These are phyloP conservation scores for Lordiphosa clarofinis DNA, from an alignment of 1,140 invertebrate species.

Conservation along the genomic window DNA sequence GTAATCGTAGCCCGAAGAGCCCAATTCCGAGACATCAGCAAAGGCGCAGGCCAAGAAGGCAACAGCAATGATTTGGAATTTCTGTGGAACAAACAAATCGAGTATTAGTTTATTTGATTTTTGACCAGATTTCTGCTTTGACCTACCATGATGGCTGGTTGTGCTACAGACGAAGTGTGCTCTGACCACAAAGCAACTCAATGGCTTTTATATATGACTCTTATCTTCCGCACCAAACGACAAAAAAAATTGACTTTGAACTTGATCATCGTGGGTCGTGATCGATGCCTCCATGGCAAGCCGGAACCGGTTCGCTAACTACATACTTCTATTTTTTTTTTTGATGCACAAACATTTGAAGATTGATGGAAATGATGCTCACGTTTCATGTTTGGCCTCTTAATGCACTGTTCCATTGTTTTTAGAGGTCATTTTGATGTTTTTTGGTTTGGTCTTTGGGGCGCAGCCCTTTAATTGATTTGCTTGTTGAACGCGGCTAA, in stretches of 20 bases:
- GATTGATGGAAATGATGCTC: constrained; percentile 49
- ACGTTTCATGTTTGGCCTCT: constrained; percentile 45
- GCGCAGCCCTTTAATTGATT: constrained; percentile 73
- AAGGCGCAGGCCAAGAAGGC: constrained; percentile 66
- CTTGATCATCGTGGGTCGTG: constrained; percentile 45
- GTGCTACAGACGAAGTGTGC: constrained; percentile 50
- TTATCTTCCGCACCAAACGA: constrained; percentile 38
- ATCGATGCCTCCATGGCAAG: constrained; percentile 26
- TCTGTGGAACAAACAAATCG: constrained; percentile 26
- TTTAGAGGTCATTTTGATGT: constrained; percentile 51
- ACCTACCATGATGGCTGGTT: constrained; percentile 45
- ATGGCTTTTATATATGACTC: constrained; percentile 37
- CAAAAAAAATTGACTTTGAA: constrained; percentile 64
- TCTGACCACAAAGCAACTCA: constrained; percentile 20
- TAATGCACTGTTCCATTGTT: constrained; percentile 36
- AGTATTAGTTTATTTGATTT: background rate
- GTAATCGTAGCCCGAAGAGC: constrained; percentile 52
- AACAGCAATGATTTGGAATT: constrained; percentile 70
- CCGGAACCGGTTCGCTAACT: constrained; percentile 49
- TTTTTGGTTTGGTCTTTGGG: constrained; percentile 12
- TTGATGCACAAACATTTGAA: constrained; percentile 34
- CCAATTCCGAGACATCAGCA: constrained; percentile 64
- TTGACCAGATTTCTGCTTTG: background rate
- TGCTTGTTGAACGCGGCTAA: constrained; percentile 43
- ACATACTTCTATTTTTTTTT: too few species aligned